Conservation (phyloP, 1,140 invertebrate species). For the Colletes latitarsis region DNA sequence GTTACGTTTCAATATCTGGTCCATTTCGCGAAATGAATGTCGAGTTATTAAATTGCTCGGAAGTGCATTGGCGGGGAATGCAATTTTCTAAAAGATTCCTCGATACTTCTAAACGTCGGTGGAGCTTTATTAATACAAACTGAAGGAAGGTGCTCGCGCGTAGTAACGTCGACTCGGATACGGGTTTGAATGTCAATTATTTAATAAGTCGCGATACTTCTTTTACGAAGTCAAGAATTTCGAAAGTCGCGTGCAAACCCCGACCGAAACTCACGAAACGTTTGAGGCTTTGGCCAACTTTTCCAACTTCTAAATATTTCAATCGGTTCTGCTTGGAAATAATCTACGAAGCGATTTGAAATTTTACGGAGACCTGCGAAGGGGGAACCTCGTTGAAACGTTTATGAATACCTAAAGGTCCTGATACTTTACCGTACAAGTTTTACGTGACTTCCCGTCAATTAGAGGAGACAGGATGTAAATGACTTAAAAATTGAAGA, state of each 20-base stretch:
- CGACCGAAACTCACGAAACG: not conserved
- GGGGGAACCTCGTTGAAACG: conserved; percentile 1
- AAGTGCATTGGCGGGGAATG: not conserved
- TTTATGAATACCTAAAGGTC: conserved; percentile 16
- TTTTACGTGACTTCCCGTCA: not conserved
- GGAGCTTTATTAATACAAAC: not conserved
- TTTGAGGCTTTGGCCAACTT: conserved; percentile 6
- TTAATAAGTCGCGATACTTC: not conserved
- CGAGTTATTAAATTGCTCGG: conserved; percentile 14
- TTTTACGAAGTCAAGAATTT: not conserved
- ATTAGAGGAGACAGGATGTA: no score
- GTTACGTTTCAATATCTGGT: conserved; percentile 14
- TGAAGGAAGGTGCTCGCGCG: no score
- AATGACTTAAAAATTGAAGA: no score
- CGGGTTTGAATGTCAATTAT: not conserved
- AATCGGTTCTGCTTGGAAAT: conserved; percentile 16
- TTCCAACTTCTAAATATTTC: conserved; percentile 25
- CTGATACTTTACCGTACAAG: not conserved
- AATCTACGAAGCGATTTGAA: conserved; percentile 13
- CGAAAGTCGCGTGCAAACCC: not conserved
- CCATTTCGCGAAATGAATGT: not conserved
- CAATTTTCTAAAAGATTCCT: conserved; percentile 1
- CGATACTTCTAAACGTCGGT: not conserved
- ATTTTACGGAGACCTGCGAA: conserved; percentile 5
- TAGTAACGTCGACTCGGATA: no score